Conservation (phyloP, 2,888 invertebrate genomes). For the Orchesella flavescens region DNA sequence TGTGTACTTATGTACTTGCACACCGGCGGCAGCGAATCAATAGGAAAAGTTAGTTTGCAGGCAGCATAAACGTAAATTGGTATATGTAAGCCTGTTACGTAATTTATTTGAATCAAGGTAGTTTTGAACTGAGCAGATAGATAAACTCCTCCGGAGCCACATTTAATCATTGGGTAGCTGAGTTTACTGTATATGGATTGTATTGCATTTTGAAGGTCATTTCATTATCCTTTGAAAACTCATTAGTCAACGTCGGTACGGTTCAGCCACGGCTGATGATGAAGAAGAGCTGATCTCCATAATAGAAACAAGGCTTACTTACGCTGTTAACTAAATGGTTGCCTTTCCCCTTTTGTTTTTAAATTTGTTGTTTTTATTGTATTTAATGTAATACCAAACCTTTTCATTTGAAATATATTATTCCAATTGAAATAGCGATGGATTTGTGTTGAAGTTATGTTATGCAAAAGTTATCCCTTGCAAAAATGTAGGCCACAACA, state of each 20-base stretch:
- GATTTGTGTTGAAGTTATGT: too few species aligned
- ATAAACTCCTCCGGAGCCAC: not conserved
- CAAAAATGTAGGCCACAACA: too few species aligned
- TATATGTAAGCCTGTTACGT: too few species aligned
- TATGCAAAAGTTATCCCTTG: too few species aligned
- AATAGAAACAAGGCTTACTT: not conserved
- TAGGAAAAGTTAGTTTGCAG: too few species aligned
- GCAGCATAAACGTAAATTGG: too few species aligned
- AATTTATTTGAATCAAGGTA: too few species aligned
- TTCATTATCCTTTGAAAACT: constrained; percentile 30
- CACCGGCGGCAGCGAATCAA: too few species aligned
- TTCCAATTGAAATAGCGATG: too few species aligned
- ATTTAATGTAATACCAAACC: too few species aligned
- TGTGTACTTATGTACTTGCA: not conserved
- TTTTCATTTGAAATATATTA: too few species aligned
- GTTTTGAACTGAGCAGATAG: not conserved
- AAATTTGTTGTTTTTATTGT: not conserved
- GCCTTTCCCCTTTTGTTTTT: not conserved
- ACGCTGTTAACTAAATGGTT: not conserved
- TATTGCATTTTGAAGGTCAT: constrained; percentile 6
- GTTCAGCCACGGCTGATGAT: not conserved
- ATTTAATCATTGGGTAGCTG: not conserved
- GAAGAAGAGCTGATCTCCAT: not conserved
- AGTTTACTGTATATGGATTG: not conserved
- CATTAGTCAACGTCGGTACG: constrained; percentile 39